A percentile compares a stretch with the other conserved stretches of the same genome.
Evolutionary conservation across 2,113 vertebrate species (phyloP).

Genomic region (Anoplopoma fimbria): DNA sequence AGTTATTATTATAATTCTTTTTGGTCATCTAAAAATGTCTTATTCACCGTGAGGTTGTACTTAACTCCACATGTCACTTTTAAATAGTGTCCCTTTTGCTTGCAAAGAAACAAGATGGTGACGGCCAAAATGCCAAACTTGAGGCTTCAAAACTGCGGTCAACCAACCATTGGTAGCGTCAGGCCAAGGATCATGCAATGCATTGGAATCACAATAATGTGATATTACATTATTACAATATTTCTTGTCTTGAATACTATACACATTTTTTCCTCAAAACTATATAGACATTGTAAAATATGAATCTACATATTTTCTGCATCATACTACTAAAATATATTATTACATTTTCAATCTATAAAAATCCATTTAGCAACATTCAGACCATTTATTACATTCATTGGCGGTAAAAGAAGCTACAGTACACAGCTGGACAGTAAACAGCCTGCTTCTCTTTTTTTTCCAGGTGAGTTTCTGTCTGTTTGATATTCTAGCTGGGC

Average conservation of each 20-base stretch:
- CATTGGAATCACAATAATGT: background rate
- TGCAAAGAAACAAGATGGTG: background rate
- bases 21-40: too few species aligned
- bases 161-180: too few species aligned
- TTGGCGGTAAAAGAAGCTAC: constrained; percentile 8
- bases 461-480: background rate
- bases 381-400: background rate
- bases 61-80: too few species aligned
- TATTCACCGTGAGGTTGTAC: too few species aligned
- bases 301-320: background rate
- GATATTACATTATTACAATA: background rate
- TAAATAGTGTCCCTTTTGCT: background rate
- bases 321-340: background rate
- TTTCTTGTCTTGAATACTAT: background rate
- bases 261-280: background rate
- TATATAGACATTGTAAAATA: background rate
- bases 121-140: too few species aligned
- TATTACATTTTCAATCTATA: background rate
- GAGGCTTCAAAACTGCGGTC: too few species aligned
- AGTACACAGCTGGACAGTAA: constrained; percentile 5
- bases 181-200: background rate
- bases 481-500: constrained; percentile 19
- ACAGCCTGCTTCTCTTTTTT: background rate
- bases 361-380: constrained; percentile 6
- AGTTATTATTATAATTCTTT: background rate